A percentile compares a stretch with the other conserved stretches of the same genome.
Evolutionary conservation across 2,113 vertebrate genomes (phyloP).

Genomic region (Sander lucioperca): DNA sequence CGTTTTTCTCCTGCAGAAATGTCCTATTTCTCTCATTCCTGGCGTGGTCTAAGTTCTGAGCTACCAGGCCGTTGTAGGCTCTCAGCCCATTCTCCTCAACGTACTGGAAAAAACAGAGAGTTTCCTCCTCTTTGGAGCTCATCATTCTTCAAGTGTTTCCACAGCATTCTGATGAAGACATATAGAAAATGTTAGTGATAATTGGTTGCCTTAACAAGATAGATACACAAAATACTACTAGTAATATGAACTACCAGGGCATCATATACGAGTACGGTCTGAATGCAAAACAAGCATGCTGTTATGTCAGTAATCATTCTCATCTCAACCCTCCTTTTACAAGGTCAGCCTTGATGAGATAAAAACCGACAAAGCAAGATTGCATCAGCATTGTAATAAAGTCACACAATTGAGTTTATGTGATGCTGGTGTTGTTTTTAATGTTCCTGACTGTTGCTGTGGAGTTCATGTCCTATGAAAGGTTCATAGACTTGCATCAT

Average conservation of each 20-base stretch:
- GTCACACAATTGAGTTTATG: constrained; percentile 3
- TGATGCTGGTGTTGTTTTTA: constrained; percentile 28
- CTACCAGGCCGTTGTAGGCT: constrained; percentile 93
- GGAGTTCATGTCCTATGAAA: constrained; percentile 31
- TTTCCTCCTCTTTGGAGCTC: constrained; percentile 93
- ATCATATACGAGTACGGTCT: background rate
- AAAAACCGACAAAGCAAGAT: constrained; percentile 23
- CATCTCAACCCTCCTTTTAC: constrained; percentile 33
- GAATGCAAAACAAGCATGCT: constrained; percentile 10
- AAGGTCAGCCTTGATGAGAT: constrained; percentile 44
- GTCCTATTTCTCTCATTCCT: constrained; percentile 96
- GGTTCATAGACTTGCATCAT: constrained; percentile 63
- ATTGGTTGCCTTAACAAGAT: background rate
- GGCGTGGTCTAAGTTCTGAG: constrained; percentile 93
- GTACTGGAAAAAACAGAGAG: constrained; percentile 95
- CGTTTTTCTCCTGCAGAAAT: constrained; percentile 96
- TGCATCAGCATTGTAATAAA: constrained; percentile 37
- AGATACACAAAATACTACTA: constrained; percentile 1
- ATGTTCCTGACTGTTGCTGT: constrained; percentile 22
- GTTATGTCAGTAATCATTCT: constrained; percentile 10
- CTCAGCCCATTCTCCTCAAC: constrained; percentile 97
- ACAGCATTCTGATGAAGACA: constrained; percentile 85
- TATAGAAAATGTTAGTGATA: constrained; percentile 40
- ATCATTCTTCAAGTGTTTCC: constrained; percentile 92
- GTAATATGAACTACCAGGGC: background rate